Evolutionary conservation across 2,888 invertebrate genomes (phyloP), one percentile per base, ranked within the genome.

Genomic region (Tachina grossa): DNA sequence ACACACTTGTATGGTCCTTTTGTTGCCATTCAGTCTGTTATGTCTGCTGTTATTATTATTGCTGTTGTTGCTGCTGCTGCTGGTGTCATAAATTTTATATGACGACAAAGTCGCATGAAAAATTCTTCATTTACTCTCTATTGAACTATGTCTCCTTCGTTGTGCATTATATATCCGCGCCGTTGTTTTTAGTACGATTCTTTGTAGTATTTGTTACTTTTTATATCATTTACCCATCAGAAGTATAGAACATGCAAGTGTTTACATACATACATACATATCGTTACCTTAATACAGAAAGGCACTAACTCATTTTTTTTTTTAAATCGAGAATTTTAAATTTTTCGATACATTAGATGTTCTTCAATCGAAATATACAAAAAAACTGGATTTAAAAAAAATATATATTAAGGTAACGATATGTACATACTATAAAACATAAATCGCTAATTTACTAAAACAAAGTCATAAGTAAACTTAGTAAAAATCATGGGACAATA

Each of bases 101-200:
- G 86, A 81, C 86, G 81, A 84, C 86, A 86, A 84, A 81, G 86
- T 86, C 75, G 47, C 81, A 78, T 86, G 77, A 84, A 86, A 86
- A 86, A 77, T 83, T 83, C 77, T 82, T 82, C 77, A 84, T 84
- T 81, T 84, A 81, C 77, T 84, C 84, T 81, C 81, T 72, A 81
- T 77, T 81, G 84, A 81, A 81, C 80, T n/a, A 41, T 77, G 74
- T 43, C 53, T 66, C 72, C 78, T 83, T 63, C 66, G 65, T 53
- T 47, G 68, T 11, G 8, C 43, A 13, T 43, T 57, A 47, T 22
- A 55, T 47, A 41, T 22, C 39, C 14, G 19, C 22, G 55, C 71
- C 47, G 39, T 55, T 53, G 53, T 65, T 71, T 65, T 72, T 72
- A 45, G 9, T 41, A 13, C n/a, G 45, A 13, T 39, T 53, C 69